Evolutionary conservation across 2,797 vertebrate genomes (phyloP), one percentile per base, ranked within the genome.

Genomic region (Tangara arthus): DNA sequence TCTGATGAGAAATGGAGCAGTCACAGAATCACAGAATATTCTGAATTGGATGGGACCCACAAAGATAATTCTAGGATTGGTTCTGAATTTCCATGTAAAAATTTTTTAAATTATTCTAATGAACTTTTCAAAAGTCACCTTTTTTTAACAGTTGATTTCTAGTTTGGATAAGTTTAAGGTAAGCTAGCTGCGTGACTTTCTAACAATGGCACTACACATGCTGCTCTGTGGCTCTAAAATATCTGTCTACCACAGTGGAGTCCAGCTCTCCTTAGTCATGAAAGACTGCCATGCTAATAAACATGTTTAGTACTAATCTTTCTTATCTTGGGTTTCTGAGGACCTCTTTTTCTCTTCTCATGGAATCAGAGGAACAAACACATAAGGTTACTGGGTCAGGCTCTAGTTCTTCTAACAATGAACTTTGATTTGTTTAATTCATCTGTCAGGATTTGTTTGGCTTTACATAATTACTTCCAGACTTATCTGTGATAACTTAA

Each of bases 381-480:
- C 59, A 68, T 0, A n/a, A 89, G 91, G 90, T 97, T 96, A 95
- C 32, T 75, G 56, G 93, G 95, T 96, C 94, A 93, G 86, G 35
- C 88, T 90, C 68, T 81, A 92, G 85, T 95, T 78, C 91, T 95
- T 87, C 90, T 89, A 96, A 93, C 94, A 96, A 95, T 94, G 95
- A 94, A 96, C 89, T 85, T 57, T 90, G 94, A 90, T 97, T 96
- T 96, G 95, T 96, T 97, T 96, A 95, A 91, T 95, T 95, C 70
- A 41, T 93, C 95, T 95, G 95, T 96, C 95, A 96, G 68, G 94
- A 80, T 94, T 95, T 97, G 96, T 97, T 96, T 96, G 82, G 76
- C 75, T 96, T 95, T 96, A 93, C 85, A 78, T 95, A 96, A 96
- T 96, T 95, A 96, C 94, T 97, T 96, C 95, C 95, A 96, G 84